Evolutionary conservation across 2,888 invertebrate species (phyloP).

Genomic region (Acholoe squamosa): DNA sequence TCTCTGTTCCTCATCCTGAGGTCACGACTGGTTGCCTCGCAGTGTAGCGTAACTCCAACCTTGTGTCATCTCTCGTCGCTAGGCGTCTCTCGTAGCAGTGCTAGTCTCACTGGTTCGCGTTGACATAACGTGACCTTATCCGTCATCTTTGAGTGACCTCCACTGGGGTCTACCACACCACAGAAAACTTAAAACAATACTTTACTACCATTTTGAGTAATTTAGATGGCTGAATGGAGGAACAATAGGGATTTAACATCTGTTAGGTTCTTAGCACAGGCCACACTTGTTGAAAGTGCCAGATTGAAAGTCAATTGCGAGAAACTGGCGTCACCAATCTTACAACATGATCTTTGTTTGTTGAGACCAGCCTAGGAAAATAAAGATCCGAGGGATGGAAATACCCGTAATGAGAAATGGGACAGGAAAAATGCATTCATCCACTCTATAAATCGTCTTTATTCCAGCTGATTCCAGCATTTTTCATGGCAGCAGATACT

Average conservation of each 20-base stretch:
- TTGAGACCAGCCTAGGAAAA: neutral
- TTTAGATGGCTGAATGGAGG: neutral
- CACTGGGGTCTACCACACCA: neutral
- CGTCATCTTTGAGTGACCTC: conserved; percentile 44
- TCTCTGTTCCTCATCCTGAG: neutral
- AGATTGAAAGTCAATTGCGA: neutral
- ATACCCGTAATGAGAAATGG: neutral
- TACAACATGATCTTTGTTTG: neutral
- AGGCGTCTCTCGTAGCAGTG: neutral
- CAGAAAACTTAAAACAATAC: neutral
- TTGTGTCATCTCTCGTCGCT: conserved; percentile 53
- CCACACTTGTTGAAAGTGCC: neutral
- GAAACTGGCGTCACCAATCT: neutral
- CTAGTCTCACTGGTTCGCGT: conserved; percentile 15
- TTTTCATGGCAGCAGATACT: too few species aligned
- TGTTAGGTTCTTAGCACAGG: neutral
- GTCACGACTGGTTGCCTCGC: conserved; percentile 36
- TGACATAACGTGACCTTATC: conserved; percentile 52
- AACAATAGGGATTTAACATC: conserved; percentile 29
- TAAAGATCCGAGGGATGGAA: neutral
- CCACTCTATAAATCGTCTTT: too few species aligned
- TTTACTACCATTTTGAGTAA: conserved; percentile 9
- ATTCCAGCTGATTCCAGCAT: too few species aligned
- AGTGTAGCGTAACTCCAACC: conserved; percentile 41
- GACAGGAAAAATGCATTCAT: too few species aligned